Conservation (phyloP, 2,113 vertebrate species). For the Archilochus colubris region DNA sequence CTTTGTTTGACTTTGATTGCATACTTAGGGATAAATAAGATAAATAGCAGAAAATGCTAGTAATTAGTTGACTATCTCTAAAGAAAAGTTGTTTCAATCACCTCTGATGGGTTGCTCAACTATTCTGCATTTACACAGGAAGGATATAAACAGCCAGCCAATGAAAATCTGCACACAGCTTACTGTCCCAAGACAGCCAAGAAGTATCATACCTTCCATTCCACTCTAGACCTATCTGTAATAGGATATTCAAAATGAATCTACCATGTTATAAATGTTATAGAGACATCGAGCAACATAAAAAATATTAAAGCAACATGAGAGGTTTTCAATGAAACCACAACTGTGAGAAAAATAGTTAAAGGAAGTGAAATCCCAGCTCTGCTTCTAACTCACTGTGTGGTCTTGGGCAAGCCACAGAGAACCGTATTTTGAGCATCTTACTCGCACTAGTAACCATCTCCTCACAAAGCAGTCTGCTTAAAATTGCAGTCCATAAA, state of each 20-base stretch:
- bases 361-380: conserved; percentile 32
- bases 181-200: background rate
- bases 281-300: background rate
- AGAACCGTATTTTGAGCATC: conserved; percentile 42
- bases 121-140: background rate
- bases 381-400: conserved; percentile 26
- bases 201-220: background rate
- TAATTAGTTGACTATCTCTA: background rate
- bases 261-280: background rate
- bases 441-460: conserved; percentile 12
- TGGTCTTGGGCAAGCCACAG: background rate
- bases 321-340: conserved; percentile 22
- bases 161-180: background rate
- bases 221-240: background rate
- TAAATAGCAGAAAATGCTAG: background rate
- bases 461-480: conserved; percentile 32
- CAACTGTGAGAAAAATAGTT: conserved; percentile 54
- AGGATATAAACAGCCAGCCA: background rate
- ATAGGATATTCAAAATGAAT: background rate
- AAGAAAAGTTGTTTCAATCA: background rate
- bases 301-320: conserved; percentile 8
- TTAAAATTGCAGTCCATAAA: background rate
- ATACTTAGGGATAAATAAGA: background rate
- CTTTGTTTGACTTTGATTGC: background rate
- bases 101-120: background rate